These are phyloP conservation scores for Gymnothorax javanicus DNA, from an alignment of 2,797 vertebrate species.

Conservation along the genomic window DNA sequence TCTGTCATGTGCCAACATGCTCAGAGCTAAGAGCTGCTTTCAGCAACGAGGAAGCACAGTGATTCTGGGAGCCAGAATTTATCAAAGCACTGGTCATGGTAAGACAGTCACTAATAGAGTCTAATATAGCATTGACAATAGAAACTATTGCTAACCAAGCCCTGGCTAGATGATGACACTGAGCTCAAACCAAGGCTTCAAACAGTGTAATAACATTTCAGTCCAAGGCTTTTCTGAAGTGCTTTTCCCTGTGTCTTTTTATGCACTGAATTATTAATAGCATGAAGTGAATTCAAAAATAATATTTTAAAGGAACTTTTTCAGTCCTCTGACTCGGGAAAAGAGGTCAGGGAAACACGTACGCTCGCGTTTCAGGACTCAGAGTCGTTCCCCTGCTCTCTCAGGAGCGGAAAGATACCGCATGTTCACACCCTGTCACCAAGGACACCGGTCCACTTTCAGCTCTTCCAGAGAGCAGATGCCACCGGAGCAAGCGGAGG, in stretches of 20 bases:
- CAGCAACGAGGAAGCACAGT: neutral
- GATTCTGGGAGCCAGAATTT: neutral
- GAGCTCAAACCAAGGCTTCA: neutral
- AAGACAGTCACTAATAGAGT: neutral
- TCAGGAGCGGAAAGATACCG: neutral
- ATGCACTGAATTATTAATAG: neutral
- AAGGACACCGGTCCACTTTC: neutral
- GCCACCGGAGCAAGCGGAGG: neutral
- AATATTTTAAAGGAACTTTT: neutral
- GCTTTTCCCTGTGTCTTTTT: neutral
- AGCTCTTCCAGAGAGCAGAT: neutral
- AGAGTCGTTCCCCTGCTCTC: neutral
- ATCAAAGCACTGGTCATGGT: neutral
- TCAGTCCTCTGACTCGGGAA: neutral
- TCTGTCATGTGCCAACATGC: neutral
- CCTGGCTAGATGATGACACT: neutral
- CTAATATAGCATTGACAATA: neutral
- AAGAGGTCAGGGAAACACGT: neutral
- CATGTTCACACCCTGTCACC: slow-evolving; percentile 1
- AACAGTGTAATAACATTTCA: neutral
- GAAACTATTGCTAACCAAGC: neutral
- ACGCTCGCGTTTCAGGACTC: neutral
- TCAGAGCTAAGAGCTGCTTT: too few relatives aligned
- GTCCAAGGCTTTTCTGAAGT: neutral
- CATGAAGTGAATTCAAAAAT: neutral